These are phyloP conservation scores for Lamellibrachia satsuma DNA, from an alignment of 2,888 invertebrate species.

Conservation along the genomic window DNA sequence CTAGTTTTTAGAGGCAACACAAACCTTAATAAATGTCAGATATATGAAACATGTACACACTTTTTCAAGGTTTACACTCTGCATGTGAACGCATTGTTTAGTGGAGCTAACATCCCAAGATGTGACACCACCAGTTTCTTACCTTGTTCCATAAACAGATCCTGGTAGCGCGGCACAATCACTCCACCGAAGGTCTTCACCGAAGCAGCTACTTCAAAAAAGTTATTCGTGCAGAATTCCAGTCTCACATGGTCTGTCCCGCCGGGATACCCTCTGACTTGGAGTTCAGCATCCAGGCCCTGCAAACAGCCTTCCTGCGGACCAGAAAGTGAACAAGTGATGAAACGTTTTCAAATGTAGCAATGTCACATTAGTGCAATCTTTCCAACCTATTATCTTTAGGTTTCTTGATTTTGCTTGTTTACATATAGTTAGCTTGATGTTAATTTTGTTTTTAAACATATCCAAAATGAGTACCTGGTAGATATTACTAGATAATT, in stretches of 20 bases:
- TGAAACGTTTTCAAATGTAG: neutral
- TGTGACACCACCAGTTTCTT: slow-evolving; percentile 35
- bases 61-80: too few relatives aligned
- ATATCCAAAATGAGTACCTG: too few relatives aligned
- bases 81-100: too few relatives aligned
- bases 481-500: too few relatives aligned
- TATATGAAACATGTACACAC: too few relatives aligned
- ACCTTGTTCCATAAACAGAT: slow-evolving; percentile 60
- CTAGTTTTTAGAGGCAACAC: too few relatives aligned
- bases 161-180: slow-evolving; percentile 51
- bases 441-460: too few relatives aligned
- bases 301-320: neutral
- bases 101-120: neutral
- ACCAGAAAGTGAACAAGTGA: neutral
- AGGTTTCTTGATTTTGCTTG: too few relatives aligned
- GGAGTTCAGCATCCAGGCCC: neutral
- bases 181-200: slow-evolving; percentile 45
- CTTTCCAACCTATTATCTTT: too few relatives aligned
- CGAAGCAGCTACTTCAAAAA: slow-evolving; percentile 52
- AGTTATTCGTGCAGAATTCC: slow-evolving; percentile 60
- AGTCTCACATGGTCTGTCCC: slow-evolving; percentile 40
- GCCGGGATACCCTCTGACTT: slow-evolving; percentile 38
- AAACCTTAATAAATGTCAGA: too few relatives aligned
- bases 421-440: too few relatives aligned
- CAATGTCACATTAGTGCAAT: neutral